Conservation (phyloP, 2,888 invertebrate species). For the Nymphalis urticae region DNA sequence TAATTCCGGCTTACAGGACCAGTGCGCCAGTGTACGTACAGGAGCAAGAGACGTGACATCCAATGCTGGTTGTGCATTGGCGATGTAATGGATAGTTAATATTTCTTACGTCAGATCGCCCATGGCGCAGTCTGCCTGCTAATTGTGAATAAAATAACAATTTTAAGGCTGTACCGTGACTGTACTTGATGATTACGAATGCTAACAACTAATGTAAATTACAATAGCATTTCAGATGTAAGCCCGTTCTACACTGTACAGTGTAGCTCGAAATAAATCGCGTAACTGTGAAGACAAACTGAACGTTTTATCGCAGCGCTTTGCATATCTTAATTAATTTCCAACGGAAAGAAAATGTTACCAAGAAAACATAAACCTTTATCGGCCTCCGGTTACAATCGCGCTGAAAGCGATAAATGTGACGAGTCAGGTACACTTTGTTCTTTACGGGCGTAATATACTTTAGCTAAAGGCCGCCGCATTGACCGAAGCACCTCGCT, state of each 20-base stretch:
- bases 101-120: too few relatives aligned
- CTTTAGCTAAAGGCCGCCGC: background rate
- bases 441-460: constrained; percentile 18
- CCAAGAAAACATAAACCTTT: constrained; percentile 16
- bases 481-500: background rate
- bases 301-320: constrained; percentile 1
- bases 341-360: background rate
- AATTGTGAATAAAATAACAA: too few relatives aligned
- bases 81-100: too few relatives aligned
- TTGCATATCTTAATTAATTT: constrained; percentile 12
- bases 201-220: background rate
- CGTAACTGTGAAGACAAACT: background rate
- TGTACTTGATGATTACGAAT: background rate
- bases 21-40: too few relatives aligned
- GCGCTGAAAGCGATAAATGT: constrained; percentile 11
- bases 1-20: too few relatives aligned
- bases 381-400: constrained; percentile 13
- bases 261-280: background rate
- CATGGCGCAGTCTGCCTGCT: too few relatives aligned
- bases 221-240: background rate
- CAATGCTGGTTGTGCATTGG: too few relatives aligned
- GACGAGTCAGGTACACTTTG: constrained; percentile 23
- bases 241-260: background rate
- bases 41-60: too few relatives aligned
- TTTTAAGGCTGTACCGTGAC: too few relatives aligned